A percentile compares a stretch with the other conserved stretches of the same genome.
phyloP scores from a whole-genome alignment of 2,797 vertebrate genomes.

The Gallirallus australis region DNA sequence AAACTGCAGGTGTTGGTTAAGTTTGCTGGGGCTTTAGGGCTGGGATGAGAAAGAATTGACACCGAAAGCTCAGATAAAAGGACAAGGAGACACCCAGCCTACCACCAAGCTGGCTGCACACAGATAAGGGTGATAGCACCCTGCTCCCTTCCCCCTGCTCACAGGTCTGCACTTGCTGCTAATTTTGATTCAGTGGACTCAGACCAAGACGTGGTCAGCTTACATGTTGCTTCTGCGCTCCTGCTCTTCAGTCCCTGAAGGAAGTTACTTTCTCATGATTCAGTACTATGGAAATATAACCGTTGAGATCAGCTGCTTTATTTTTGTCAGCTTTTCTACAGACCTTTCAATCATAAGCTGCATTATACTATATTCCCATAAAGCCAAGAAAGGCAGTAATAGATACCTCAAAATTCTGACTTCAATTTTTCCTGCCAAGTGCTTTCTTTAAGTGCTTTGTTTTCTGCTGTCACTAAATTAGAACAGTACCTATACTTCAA shows the following conservation, averaged over 20 bases:
- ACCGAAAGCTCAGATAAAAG: neutral
- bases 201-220: constrained; percentile 63
- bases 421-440: constrained; percentile 16
- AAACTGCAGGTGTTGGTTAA: neutral
- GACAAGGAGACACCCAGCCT: neutral
- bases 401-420: constrained; percentile 43
- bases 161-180: neutral
- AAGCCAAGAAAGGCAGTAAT: constrained; percentile 44
- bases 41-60: neutral
- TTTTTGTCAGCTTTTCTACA: constrained; percentile 60
- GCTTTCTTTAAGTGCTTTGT: constrained; percentile 30
- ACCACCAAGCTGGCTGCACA: neutral
- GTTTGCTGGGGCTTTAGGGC: neutral
- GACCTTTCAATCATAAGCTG: constrained; percentile 54
- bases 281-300: constrained; percentile 61
- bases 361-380: constrained; percentile 12
- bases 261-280: constrained; percentile 62
- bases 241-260: constrained; percentile 30
- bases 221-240: neutral
- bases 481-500: neutral
- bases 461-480: constrained; percentile 40
- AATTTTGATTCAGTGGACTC: constrained; percentile 53
- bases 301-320: constrained; percentile 67
- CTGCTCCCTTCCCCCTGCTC: constrained; percentile 1
- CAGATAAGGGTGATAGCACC: neutral